Base-by-base conservation (phyloP, 2,797 vertebrate genomes). In the Hapalemur alaotrensis region DNA sequence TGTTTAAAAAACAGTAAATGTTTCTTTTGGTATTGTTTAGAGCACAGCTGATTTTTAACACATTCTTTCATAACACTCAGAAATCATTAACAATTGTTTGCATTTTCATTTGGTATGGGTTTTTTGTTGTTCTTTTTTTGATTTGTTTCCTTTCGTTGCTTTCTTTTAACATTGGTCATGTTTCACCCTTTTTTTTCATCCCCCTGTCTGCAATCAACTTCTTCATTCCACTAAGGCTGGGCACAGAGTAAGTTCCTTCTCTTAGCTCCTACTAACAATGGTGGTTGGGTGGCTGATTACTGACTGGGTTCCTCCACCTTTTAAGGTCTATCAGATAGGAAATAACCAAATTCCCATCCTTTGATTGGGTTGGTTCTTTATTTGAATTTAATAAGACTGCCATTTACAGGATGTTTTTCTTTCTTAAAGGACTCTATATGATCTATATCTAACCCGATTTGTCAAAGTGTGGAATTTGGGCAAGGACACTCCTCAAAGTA, bases 201-300 rank as follows among this genome's bases (percentile, higher is more conserved):
- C 98, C 98, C 98, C 97, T 98, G 98, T 99, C 99, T 99, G 98
- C 99, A 99, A 99, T 99, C 99, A 99, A 99, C 99, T 98, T 96
- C 99, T 99, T 95, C 99, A 98, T 98, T 98, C 98, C 98, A 96
- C 97, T 99, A 99, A 99, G 99, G 99, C 99, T 98, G 99, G 99
- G 99, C 99, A 99, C 99, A 99, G 99, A 99, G 99, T 99, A 99
- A 99, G 99, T 99, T 98, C 97, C 95, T 98, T 98, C 97, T 97
- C 98, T 99, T 95, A 98, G 98, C 98, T 98, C 97, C 98, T 98
- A 98, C 98, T 98, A 98, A 98, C 98, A 73, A 54, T 96, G 97
- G 98, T 97, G 97, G 95, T 93, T 63, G 97, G 98, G 98, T 98
- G 95, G 97, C 98, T 99, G 98, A 98, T 96, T 89, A 86, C 86